A percentile compares a stretch with the other conserved stretches of the same genome.
These are phyloP conservation scores for Pterocles burchelli DNA, from an alignment of 2,113 vertebrate species.

Conservation along the genomic window DNA sequence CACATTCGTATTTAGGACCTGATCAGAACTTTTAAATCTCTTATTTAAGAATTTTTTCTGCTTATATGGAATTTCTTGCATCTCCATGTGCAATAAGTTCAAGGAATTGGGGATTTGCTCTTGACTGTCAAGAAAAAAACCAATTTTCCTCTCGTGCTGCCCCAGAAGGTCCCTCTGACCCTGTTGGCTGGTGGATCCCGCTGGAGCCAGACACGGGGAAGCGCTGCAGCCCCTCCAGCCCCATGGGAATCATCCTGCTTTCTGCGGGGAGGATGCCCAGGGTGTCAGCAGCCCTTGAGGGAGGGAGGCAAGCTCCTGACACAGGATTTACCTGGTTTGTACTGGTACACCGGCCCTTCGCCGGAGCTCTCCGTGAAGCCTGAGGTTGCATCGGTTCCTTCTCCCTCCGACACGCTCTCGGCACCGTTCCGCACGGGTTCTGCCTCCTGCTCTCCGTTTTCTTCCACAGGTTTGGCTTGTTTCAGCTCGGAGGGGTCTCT, in stretches of 20 bases:
- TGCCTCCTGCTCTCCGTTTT: slow-evolving; percentile 86
- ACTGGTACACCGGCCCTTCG: slow-evolving; percentile 68
- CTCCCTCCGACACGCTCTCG: slow-evolving; percentile 83
- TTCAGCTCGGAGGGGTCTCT: slow-evolving; percentile 66
- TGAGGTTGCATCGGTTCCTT: slow-evolving; percentile 76
- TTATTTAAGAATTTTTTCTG: not conserved
- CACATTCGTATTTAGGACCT: not conserved
- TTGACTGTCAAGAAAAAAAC: not conserved
- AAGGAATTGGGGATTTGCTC: not conserved
- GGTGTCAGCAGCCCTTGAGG: not conserved
- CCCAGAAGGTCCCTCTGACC: fast-evolving
- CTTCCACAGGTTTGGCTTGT: slow-evolving; percentile 74
- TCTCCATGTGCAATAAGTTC: fast-evolving
- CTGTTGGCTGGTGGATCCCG: fast-evolving
- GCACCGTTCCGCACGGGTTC: slow-evolving; percentile 89
- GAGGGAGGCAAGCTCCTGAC: not conserved
- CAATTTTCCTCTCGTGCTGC: not conserved
- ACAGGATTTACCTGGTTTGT: slow-evolving; percentile 81
- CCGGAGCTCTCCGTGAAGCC: slow-evolving; percentile 79
- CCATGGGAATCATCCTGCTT: not conserved
- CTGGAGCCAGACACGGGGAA: fast-evolving
- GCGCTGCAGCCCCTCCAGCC: not conserved
- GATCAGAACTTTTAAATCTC: not conserved
- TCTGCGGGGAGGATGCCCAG: fast-evolving
- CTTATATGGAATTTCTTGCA: not conserved